These are phyloP conservation scores for Atherinomorus stipes DNA, from an alignment of 2,113 vertebrate genomes.

Conservation along the genomic window DNA sequence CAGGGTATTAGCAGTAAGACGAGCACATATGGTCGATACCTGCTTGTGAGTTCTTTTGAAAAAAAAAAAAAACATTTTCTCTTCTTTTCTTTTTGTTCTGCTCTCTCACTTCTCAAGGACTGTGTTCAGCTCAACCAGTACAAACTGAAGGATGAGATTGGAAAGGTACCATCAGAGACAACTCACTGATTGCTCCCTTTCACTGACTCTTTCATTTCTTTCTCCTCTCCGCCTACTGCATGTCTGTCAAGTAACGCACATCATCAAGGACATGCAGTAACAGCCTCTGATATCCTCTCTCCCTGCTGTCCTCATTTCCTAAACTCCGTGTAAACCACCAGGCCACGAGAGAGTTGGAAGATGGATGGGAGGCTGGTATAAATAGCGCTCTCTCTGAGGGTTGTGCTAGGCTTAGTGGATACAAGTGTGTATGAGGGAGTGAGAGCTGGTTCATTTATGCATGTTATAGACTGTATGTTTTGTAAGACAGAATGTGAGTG, in stretches of 20 bases:
- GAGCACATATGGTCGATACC: too few species aligned
- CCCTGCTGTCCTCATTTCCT: constrained; percentile 74
- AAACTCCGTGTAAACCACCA: constrained; percentile 66
- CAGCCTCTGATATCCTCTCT: constrained; percentile 63
- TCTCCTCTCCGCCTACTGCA: constrained; percentile 43
- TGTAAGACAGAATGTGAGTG: constrained; percentile 9
- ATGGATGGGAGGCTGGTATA: constrained; percentile 75
- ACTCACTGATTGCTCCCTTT: constrained; percentile 65
- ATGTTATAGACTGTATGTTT: constrained; percentile 21
- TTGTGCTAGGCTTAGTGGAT: constrained; percentile 44
- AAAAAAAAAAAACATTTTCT: constrained; percentile 1
- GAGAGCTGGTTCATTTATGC: constrained; percentile 22
- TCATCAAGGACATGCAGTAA: constrained; percentile 53
- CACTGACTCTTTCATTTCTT: constrained; percentile 46
- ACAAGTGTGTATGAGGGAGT: constrained; percentile 4
- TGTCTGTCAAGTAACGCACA: constrained; percentile 57
- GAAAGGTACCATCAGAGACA: constrained; percentile 87
- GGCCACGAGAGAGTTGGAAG: constrained; percentile 72
- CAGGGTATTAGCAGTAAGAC: background rate
- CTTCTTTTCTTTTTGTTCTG: background rate
- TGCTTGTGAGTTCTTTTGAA: background rate
- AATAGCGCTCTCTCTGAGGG: constrained; percentile 74
- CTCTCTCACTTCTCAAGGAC: constrained; percentile 81
- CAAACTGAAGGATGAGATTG: constrained; percentile 97
- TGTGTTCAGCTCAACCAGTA: constrained; percentile 99